Evolutionary conservation across 1,140 invertebrate genomes (phyloP).

Genomic region (Leptinotarsa defecta): DNA sequence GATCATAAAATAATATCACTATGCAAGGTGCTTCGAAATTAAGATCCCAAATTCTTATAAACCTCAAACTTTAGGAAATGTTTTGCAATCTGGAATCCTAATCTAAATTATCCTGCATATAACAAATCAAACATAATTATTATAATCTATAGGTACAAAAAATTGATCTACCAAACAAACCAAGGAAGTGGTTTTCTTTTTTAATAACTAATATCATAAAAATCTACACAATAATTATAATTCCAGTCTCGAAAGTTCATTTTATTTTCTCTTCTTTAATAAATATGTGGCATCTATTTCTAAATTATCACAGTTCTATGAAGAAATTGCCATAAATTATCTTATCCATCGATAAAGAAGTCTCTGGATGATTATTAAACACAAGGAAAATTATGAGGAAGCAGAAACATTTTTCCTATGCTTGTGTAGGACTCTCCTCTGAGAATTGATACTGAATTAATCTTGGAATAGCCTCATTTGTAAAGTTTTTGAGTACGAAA

Average conservation of each 20-base stretch:
- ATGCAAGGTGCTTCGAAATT: background rate
- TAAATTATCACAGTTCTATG: slow-evolving; percentile 33
- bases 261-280: slow-evolving; percentile 20
- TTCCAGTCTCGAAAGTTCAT: background rate
- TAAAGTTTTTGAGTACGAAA: no score
- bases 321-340: slow-evolving; percentile 9
- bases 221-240: slow-evolving; percentile 2
- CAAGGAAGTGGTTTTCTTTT: background rate
- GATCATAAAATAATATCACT: slow-evolving; percentile 25
- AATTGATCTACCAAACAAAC: slow-evolving; percentile 27
- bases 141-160: slow-evolving; percentile 14
- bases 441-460: no score
- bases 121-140: slow-evolving; percentile 20
- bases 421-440: no score
- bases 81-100: background rate
- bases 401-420: no score
- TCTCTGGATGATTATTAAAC: no score
- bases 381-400: no score
- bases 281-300: slow-evolving; percentile 32
- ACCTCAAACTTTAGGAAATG: background rate
- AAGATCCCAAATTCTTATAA: background rate
- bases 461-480: no score
- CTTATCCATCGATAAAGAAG: background rate
- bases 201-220: slow-evolving; percentile 7
- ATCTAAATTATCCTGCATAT: background rate